Evolutionary conservation across 2,888 invertebrate genomes (phyloP).

Genomic region (Enoplolaimus lenunculus): DNA sequence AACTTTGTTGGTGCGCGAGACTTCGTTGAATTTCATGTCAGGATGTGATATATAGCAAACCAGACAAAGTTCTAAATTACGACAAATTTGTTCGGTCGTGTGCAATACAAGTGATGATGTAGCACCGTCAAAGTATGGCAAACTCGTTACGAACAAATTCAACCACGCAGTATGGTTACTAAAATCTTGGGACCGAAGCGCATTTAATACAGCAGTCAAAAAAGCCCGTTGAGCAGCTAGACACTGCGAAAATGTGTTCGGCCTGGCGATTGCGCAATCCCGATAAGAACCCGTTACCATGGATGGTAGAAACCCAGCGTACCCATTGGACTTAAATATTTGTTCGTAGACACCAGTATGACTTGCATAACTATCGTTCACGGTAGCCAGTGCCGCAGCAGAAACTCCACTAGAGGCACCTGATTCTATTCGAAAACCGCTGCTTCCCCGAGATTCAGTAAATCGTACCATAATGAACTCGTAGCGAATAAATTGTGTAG

Average conservation of each 20-base stretch:
- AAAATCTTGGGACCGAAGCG: slow-evolving; percentile 50
- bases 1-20: too few relatives aligned
- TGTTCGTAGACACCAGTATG: neutral
- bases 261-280: too few relatives aligned
- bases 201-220: slow-evolving; percentile 60
- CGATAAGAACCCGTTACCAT: too few relatives aligned
- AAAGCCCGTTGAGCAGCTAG: slow-evolving; percentile 63
- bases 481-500: neutral
- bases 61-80: slow-evolving; percentile 57
- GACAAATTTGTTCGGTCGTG: slow-evolving; percentile 63
- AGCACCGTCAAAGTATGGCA: slow-evolving; percentile 60
- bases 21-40: neutral
- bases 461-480: neutral
- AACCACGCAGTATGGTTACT: slow-evolving; percentile 62
- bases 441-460: too few relatives aligned
- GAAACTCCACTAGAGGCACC: neutral
- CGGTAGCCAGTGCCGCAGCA: neutral
- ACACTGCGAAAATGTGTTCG: neutral
- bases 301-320: too few relatives aligned
- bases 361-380: neutral
- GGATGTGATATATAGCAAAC: slow-evolving; percentile 31
- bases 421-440: too few relatives aligned
- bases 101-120: slow-evolving; percentile 61
- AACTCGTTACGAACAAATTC: slow-evolving; percentile 59
- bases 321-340: too few relatives aligned